Conservation (phyloP, 2,888 invertebrate species). For the Tipula lateralis region DNA sequence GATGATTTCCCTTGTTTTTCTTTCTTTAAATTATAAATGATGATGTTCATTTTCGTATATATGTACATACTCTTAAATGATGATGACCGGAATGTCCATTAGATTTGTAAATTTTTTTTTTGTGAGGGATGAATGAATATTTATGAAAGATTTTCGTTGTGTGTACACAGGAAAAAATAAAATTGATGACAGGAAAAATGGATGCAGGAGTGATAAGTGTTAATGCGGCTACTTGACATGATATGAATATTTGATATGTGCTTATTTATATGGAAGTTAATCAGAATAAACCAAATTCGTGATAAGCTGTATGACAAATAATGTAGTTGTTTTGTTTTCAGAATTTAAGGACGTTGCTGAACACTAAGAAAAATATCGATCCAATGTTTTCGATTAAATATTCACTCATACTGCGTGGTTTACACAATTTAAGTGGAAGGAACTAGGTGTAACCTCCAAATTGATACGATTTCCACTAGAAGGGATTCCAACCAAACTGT, state of each 20-base stretch:
- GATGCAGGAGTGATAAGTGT: neutral
- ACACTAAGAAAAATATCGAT: no score
- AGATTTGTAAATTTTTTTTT: neutral
- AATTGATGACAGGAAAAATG: neutral
- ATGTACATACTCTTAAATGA: neutral
- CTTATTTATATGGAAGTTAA: neutral
- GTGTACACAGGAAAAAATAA: no score
- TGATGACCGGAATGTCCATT: neutral
- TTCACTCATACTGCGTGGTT: no score
- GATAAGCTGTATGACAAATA: no score
- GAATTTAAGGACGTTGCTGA: no score
- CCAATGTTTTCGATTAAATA: no score
- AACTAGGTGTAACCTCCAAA: no score
- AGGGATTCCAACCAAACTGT: no score
- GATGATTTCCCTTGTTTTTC: neutral
- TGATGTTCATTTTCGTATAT: neutral
- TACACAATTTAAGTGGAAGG: no score
- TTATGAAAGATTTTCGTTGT: neutral
- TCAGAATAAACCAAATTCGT: neutral
- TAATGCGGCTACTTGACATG: neutral
- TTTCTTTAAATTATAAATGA: conserved; percentile 8
- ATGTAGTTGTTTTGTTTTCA: no score
- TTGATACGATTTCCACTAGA: no score
- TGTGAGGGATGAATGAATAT: neutral
- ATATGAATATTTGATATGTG: neutral